Evolutionary conservation across 2,888 invertebrate species (phyloP).

Genomic region (Polydesmus complanatus): DNA sequence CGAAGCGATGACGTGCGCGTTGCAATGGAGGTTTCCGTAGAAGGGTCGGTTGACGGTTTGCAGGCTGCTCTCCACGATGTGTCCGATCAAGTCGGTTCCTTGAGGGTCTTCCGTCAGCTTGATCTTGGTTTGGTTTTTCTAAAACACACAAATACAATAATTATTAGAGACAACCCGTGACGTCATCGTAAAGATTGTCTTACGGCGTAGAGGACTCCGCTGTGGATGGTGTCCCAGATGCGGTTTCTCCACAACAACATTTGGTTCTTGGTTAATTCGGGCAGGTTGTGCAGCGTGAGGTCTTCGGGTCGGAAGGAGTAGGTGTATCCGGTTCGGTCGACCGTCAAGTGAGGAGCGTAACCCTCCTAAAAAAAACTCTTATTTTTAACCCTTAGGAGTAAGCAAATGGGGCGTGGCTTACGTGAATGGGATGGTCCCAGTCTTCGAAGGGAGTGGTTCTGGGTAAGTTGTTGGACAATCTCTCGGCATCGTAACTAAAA

Average conservation of each 20-base stretch:
- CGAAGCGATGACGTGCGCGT: slow-evolving; percentile 7
- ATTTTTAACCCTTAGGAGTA: too few relatives aligned
- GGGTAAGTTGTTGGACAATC: background rate
- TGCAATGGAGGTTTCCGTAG: slow-evolving; percentile 9
- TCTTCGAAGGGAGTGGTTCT: slow-evolving; percentile 3
- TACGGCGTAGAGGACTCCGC: slow-evolving; percentile 44
- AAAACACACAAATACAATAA: background rate
- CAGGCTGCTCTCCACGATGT: slow-evolving; percentile 59
- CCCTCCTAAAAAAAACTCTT: background rate
- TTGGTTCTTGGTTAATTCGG: slow-evolving; percentile 6
- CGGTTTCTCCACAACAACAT: slow-evolving; percentile 61
- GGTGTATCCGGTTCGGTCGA: background rate
- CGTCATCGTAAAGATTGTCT: too few relatives aligned
- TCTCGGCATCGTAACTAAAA: slow-evolving; percentile 8
- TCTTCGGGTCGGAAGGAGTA: slow-evolving; percentile 5
- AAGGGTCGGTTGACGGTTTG: slow-evolving; percentile 12
- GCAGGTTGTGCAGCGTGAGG: background rate
- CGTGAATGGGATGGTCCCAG: slow-evolving; percentile 9
- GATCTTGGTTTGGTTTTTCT: slow-evolving; percentile 34
- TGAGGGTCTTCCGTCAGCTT: slow-evolving; percentile 43
- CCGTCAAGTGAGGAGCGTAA: slow-evolving; percentile 6
- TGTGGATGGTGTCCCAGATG: slow-evolving; percentile 54
- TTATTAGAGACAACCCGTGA: too few relatives aligned
- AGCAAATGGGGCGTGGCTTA: too few relatives aligned
- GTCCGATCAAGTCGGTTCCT: slow-evolving; percentile 59